Base-by-base conservation (phyloP, 2,888 invertebrate genomes). In the Papilio protenor region DNA sequence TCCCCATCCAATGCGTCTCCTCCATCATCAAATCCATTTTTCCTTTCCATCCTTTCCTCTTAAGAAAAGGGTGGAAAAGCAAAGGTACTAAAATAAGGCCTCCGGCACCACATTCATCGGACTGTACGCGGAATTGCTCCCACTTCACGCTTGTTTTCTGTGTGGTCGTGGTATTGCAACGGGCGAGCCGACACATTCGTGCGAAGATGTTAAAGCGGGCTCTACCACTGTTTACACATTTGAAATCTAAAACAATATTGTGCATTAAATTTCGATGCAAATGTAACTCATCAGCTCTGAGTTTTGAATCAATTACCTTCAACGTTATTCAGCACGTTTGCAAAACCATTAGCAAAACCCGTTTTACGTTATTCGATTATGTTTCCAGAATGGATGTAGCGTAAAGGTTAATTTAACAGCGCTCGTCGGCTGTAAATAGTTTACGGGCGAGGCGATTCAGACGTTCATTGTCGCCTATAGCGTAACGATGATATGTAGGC, bases 361-460 rank as follows among this genome's bases (percentile, higher is more conserved):
- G 45, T 55, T 72, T 72, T 52, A 55, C 55, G 18, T n/a, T 69
- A 69, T 69, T 72, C 72, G 52, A 55, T 72, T 72, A 55, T 55
- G 11, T 72, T 33, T 40, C 5, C 14, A 16, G 27, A 72, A 52
- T 72, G n/a, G 33, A 18, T 40, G 40, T 69, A 69, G 11, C 66
- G 66, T 69, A 69, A 69, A 72, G 72, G 72, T 55, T 55, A 14
- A 55, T 72, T 33, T 45, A 69, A 72, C 72, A 33, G 27, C 55
- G 55, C 47, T 66, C 64, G 49, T n/a, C 74, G 74, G 33, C 74
- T 66, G 49, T 64, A 64, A 75, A 75, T 18, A 27, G 74, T 66
- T 61, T 75, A 75, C 74, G 74, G 33, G 27, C 49, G 16, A 66
- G 23, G 23, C 61, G 73, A 74, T 61, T 74, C 47, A 47, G 21